Conservation (phyloP, 2,888 invertebrate species). For the Oscheius myriophilus region DNA sequence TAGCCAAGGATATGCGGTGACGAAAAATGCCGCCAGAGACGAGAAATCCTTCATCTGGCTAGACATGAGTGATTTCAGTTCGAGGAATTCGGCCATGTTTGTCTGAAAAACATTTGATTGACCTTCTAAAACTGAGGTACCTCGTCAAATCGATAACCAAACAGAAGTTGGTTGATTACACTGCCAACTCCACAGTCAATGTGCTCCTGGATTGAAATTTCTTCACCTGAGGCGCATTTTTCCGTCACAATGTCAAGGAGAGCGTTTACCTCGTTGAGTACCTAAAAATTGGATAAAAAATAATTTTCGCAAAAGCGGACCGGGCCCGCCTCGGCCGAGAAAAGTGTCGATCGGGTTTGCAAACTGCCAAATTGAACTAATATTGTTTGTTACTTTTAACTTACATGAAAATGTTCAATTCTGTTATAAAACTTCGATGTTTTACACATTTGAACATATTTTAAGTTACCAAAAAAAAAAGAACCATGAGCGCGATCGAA, state of each 20-base stretch:
- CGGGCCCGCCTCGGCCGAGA: too few species aligned
- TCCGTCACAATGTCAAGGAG: slow-evolving; percentile 20
- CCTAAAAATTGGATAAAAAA: slow-evolving; percentile 9
- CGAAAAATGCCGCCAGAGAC: slow-evolving; percentile 9
- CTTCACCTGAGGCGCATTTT: slow-evolving; percentile 13
- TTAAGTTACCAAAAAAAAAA: too few species aligned
- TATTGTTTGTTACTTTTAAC: too few species aligned
- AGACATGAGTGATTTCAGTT: slow-evolving; percentile 33
- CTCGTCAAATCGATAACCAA: slow-evolving; percentile 46
- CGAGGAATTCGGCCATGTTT: slow-evolving; percentile 32
- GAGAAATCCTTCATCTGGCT: slow-evolving; percentile 25
- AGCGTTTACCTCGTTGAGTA: slow-evolving; percentile 33
- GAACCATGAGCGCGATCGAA: too few species aligned
- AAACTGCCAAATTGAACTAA: too few species aligned
- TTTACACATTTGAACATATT: too few species aligned
- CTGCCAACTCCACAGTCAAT: slow-evolving; percentile 43
- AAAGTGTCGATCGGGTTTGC: too few species aligned
- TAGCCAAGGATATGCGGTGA: slow-evolving; percentile 33
- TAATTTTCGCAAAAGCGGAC: background rate
- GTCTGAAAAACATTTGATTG: slow-evolving; percentile 21
- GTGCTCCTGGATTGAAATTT: slow-evolving; percentile 28
- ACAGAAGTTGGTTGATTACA: slow-evolving; percentile 44
- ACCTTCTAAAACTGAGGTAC: slow-evolving; percentile 1
- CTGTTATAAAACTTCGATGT: too few species aligned
- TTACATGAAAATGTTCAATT: too few species aligned